Evolutionary conservation across 37 sponge, comb jelly and placozoan species (phyloP), one percentile per base, ranked within the genome.

Genomic region (Hexactinellida sp.): DNA sequence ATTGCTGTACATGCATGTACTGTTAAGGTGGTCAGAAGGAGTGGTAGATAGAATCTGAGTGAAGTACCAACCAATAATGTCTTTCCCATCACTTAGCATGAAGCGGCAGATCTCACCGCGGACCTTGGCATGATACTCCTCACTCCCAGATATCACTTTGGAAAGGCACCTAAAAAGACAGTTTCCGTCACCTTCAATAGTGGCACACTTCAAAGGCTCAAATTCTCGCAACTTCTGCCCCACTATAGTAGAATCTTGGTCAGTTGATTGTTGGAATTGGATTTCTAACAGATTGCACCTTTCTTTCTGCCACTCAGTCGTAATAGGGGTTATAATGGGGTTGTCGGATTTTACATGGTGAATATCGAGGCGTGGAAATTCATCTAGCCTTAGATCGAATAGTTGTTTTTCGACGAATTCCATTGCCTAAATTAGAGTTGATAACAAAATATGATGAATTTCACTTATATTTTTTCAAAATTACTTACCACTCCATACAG

Each of bases 281-380:
- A 63, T 63, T 25, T n/a, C 76, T 63, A 63, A 63, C 76, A 63
- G 30, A 63, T 63, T n/a, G 76, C 76, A 63, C 76, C 13, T 63
- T 28, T 63, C 76, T 63, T 63, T 63, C 76, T 63, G 76, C 76
- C 76, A 63, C 76, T 63, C 76, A n/a, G 5, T 63, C 76, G 34
- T 63, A 63, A 63, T 63, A 23, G 76, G 76, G 76, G 25, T 25
- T 32, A 63, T 63, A 7, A 63, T 63, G 76, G 76, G 34, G 30
- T 63, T 63, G 76, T 63, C 76, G 34, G 76, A 63, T 23, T 63
- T 28, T 63, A 63, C 19, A n/a, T 63, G 76, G 30, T 63, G 76
- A n/a, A 63, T 47, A 47, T 47, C 76, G 76, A 63, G 76, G 21
- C 13, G 76, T 63, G 76, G 34, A 63, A 63, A 28, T 63, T 1